A percentile compares a stretch with the other conserved stretches of the same genome.
phyloP scores from a whole-genome alignment of 2,113 vertebrate genomes.

The Neotoma lepida region DNA sequence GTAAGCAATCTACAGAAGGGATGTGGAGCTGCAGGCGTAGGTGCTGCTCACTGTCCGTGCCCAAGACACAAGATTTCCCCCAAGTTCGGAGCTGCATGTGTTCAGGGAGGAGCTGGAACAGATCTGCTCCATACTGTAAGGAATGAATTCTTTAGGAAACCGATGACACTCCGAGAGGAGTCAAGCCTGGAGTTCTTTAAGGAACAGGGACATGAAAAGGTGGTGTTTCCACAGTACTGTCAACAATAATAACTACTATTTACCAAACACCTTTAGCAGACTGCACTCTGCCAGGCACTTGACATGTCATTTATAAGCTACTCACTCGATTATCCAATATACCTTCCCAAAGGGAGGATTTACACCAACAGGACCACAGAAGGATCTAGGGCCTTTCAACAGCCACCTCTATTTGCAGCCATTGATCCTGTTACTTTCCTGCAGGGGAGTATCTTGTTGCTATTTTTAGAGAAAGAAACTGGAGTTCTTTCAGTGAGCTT shows the following conservation, averaged over 20 bases:
- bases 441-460: not conserved
- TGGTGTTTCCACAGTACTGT: not conserved
- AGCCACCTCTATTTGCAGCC: not conserved
- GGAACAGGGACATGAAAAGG: not conserved
- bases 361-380: not conserved
- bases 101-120: not conserved
- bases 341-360: not conserved
- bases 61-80: not conserved
- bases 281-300: not conserved
- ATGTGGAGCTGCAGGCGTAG: accelerated
- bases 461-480: not conserved
- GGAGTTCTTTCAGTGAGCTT: not conserved
- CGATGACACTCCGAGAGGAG: not conserved
- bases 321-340: not conserved
- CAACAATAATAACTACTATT: not conserved
- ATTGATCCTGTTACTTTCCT: not conserved
- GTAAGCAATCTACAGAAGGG: not conserved
- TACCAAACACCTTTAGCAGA: not conserved
- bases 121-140: not conserved
- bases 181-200: not conserved
- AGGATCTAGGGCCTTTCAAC: not conserved
- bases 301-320: not conserved
- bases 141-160: not conserved
- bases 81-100: not conserved
- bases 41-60: no score